Conservation (phyloP, 2,113 vertebrate genomes). For the Lophura nycthemera region DNA sequence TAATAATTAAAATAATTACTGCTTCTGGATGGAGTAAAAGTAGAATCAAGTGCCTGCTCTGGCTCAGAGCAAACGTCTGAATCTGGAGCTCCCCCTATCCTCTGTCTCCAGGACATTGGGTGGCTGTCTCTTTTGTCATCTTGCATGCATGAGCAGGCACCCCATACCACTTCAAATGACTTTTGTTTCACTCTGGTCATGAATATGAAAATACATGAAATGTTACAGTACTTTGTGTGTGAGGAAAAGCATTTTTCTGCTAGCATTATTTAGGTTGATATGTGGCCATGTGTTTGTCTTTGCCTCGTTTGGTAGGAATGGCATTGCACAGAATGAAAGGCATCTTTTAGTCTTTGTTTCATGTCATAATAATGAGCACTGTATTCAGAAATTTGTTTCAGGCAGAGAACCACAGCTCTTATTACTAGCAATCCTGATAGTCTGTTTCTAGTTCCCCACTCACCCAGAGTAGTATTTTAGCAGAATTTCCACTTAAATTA, state of each 20-base stretch:
- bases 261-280: not conserved
- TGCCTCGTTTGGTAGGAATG: not conserved
- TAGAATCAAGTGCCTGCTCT: not conserved
- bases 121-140: not conserved
- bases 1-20: not conserved
- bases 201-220: not conserved
- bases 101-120: not conserved
- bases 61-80: not conserved
- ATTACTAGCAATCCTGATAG: not conserved
- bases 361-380: not conserved
- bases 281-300: not conserved
- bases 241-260: not conserved
- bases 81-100: conserved; percentile 48
- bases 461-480: not conserved
- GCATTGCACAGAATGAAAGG: not conserved
- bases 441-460: not conserved
- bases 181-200: not conserved
- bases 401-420: not conserved
- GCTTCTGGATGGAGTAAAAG: not conserved
- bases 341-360: conserved; percentile 11
- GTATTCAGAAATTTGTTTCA: conserved; percentile 4
- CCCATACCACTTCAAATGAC: not conserved
- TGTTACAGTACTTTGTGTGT: not conserved
- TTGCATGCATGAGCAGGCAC: not conserved
- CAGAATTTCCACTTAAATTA: not conserved